Evolutionary conservation across 1,140 invertebrate species (phyloP), one percentile per base, ranked within the genome.

Genomic region (Drosophila miranda): DNA sequence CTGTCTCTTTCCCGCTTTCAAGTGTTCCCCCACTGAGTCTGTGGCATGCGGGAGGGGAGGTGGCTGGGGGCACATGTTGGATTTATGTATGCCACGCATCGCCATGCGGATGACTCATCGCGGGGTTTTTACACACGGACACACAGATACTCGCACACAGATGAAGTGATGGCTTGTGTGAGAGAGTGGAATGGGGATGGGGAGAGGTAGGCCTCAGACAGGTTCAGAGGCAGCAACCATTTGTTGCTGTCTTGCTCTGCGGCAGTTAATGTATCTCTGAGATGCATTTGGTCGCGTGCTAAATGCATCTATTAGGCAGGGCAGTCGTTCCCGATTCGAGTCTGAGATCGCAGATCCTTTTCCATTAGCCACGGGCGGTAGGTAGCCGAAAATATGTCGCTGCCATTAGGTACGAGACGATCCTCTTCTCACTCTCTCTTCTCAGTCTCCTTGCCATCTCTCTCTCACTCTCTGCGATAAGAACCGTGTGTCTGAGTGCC

Each of bases 101-200:
- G 77, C 45, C 68, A 71, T 66, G 53, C 23, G 46, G 89, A 89
- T 90, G 89, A 90, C 70, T 90, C 89, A 90, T 90, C 89, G 11
- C 11, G 84, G 89, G 89, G 84, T 89, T 90, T 90, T 88, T 90
- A 90, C 78, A 78, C 72, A 70, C 61, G 42, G 54, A 73, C 51
- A 72, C 28, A 53, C 30, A 51, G 28, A 44, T 11, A 21, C 26
- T 51, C 9, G 41, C 26, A 23, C 28, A 43, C 28, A 26, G 28
- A 56, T 14, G 44, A 54, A 64, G 46, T 53, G 50, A 38, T 55
- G 41, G 71, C 56, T 51, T 26, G 23, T 26, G 62, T 58, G 44
- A 49, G 45, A 44, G 44, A 44, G 23, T 28, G 62, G 46, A 43
- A 30, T 30, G 30, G 28, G 52, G 16, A 72, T 62, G 52, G 34